These are phyloP conservation scores for Oplegnathus fasciatus DNA, from an alignment of 2,113 vertebrate species.

Conservation along the genomic window DNA sequence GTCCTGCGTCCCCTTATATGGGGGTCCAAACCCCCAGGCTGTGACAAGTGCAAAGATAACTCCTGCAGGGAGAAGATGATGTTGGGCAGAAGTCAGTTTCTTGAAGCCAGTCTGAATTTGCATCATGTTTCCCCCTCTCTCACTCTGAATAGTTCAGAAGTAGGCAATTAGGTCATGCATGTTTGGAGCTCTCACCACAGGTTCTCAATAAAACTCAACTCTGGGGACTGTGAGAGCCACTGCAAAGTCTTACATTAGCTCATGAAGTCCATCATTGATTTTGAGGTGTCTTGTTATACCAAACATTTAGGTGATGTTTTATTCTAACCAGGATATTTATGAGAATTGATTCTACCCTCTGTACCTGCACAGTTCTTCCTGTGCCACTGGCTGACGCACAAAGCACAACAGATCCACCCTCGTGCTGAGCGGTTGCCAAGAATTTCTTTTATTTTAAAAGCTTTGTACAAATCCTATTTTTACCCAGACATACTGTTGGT, in stretches of 20 bases:
- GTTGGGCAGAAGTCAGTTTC: too few relatives aligned
- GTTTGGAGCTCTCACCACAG: neutral
- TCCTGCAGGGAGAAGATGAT: too few relatives aligned
- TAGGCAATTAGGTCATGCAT: neutral
- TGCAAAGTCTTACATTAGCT: neutral
- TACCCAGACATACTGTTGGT: neutral
- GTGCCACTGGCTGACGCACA: neutral
- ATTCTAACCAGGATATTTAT: neutral
- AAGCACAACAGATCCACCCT: neutral
- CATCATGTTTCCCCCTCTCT: neutral
- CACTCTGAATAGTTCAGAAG: neutral
- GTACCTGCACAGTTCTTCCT: neutral
- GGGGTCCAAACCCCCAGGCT: too few relatives aligned
- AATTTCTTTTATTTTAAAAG: neutral
- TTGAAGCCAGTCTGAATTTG: too few relatives aligned
- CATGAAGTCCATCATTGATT: neutral
- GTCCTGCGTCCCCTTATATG: too few relatives aligned
- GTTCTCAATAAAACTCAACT: too few relatives aligned
- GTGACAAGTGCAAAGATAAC: too few relatives aligned
- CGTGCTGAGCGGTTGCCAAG: neutral
- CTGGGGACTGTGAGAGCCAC: too few relatives aligned
- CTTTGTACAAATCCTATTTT: neutral
- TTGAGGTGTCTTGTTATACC: neutral
- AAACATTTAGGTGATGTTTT: neutral
- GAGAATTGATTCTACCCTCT: neutral